These are phyloP conservation scores for Archilochus colubris DNA, from an alignment of 2,113 vertebrate genomes.

Conservation along the genomic window DNA sequence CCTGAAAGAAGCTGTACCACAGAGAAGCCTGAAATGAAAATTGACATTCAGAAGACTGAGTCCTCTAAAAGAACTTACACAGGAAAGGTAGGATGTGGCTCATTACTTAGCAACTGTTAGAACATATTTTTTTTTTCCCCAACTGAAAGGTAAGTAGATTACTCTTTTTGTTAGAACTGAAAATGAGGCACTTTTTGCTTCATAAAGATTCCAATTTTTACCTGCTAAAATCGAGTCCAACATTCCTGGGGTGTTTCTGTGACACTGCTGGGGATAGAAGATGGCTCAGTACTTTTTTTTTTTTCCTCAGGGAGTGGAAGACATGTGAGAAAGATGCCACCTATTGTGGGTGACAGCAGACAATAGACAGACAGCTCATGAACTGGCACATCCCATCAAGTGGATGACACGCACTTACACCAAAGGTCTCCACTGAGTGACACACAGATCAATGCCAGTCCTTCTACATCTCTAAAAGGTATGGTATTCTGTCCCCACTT, in stretches of 20 bases:
- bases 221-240: neutral
- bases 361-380: neutral
- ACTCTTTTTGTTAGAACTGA: neutral
- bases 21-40: neutral
- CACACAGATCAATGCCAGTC: neutral
- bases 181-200: neutral
- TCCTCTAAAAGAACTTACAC: neutral
- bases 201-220: neutral
- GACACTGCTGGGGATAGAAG: neutral
- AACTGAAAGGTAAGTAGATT: neutral
- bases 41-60: neutral
- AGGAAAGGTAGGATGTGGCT: neutral
- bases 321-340: neutral
- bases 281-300: accelerated
- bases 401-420: neutral
- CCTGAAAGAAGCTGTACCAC: neutral
- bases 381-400: neutral
- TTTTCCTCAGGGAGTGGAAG: neutral
- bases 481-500: neutral
- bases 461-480: neutral
- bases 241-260: neutral
- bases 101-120: neutral
- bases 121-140: neutral
- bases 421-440: neutral
- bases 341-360: neutral